Percentiles rank a stretch among this genome's conserved stretches.
phyloP scores from a whole-genome alignment of 2,888 invertebrate species.

The Hermaeophaga mercurialis region DNA sequence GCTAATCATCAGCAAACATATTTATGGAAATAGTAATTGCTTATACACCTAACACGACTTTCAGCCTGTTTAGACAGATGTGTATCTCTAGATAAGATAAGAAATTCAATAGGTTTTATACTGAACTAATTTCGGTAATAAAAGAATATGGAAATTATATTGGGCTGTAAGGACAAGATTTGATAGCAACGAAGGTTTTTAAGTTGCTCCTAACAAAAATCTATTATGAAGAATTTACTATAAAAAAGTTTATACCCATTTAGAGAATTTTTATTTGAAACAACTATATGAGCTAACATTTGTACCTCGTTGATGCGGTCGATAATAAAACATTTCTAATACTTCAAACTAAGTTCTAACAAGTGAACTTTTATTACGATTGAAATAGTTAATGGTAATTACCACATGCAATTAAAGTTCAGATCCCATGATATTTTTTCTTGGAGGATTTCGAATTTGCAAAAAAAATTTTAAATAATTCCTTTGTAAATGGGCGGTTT shows the following conservation, averaged over 20 bases:
- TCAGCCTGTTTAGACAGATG: constrained; percentile 48
- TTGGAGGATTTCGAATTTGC: too few relatives aligned
- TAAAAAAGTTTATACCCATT: too few relatives aligned
- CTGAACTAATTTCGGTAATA: constrained; percentile 47
- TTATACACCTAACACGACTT: constrained; percentile 33
- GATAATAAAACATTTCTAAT: constrained; percentile 21
- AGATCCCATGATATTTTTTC: not conserved
- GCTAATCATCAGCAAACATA: constrained; percentile 32
- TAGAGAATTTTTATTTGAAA: too few relatives aligned
- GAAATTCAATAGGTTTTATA: constrained; percentile 46
- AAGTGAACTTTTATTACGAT: constrained; percentile 18
- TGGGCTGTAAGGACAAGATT: constrained; percentile 27
- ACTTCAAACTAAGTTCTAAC: constrained; percentile 16
- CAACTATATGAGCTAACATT: too few relatives aligned
- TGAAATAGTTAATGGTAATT: constrained; percentile 18
- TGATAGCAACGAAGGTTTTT: too few relatives aligned
- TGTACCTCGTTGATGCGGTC: constrained; percentile 18
- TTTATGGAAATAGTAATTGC: constrained; percentile 32
- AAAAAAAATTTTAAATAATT: too few relatives aligned
- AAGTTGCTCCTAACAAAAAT: too few relatives aligned
- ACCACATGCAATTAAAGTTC: constrained; percentile 17
- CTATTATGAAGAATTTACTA: too few relatives aligned
- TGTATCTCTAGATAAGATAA: constrained; percentile 47
- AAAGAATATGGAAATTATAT: constrained; percentile 47
- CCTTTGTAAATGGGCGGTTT: too few relatives aligned